Evolutionary conservation across 35 echinoderm and acorn worm genomes (phyloP), one percentile per base, ranked within the genome.

Genomic region (Acanthaster planci): DNA sequence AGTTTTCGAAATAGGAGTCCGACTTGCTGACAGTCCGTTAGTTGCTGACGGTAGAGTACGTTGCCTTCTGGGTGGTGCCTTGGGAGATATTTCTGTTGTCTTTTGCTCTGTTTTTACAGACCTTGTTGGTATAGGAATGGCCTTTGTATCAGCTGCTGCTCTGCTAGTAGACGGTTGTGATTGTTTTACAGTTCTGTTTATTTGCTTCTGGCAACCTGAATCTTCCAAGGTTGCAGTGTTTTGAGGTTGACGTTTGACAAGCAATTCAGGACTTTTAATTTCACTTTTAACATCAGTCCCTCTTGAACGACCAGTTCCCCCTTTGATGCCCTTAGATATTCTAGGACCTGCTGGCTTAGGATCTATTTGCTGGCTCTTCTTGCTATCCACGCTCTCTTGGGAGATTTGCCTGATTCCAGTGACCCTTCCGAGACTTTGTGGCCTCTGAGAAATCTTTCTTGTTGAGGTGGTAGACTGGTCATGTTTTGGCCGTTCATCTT

Each of bases 41-140:
- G 64, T 72, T 72, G 64, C 1, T 72, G 26, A 31, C 14, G 64
- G 64, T 5, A 23, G 18, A 72, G 64, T 34, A 72, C 34, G 64
- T 29, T 72, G 64, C 26, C 64, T 2, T 72, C 64, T 72, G 22
- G 64, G 64, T 36, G 64, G 64, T 31, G 34, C 64, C 64, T 72
- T 72, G 4, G 64, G 64, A 14, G 64, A 31, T 26, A 72, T 72
- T 72, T 72, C 64, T 72, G 30, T 34, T 27, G 26, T 72, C 34
- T 26, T 12, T 0, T 72, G 57, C 27, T 60, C 57, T 60, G 57
- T 7, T 15, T 60, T 5, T 15, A 60, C 57, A 15, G 64, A 31
- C 30, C 29, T 72, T 12, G 26, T 72, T 35, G 26, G 5, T 29
- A 19, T 72, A 72, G 26, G 18, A 16, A 59, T 59, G 19, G 56